A percentile compares a stretch with the other conserved stretches of the same genome.
These are phyloP conservation scores for Eucriotettix oculatus DNA, from an alignment of 2,888 invertebrate genomes.

Conservation along the genomic window DNA sequence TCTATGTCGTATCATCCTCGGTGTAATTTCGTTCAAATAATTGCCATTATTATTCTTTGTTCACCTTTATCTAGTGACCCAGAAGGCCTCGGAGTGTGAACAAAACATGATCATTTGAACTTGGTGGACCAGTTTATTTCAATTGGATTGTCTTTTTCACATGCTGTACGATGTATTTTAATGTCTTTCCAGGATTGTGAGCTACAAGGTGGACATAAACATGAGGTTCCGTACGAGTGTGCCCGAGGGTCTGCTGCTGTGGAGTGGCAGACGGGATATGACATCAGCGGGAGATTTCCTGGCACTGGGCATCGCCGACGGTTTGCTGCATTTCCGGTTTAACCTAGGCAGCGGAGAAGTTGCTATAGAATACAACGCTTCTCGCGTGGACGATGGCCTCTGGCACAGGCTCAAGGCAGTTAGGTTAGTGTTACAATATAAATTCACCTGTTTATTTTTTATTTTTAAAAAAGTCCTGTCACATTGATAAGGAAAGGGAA, in stretches of 20 bases:
- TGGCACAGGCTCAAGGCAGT: constrained; percentile 66
- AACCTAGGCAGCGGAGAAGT: constrained; percentile 80
- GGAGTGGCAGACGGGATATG: constrained; percentile 55
- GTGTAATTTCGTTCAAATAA: too few species aligned
- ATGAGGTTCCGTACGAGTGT: constrained; percentile 64
- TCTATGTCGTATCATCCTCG: too few species aligned
- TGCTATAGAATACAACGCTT: constrained; percentile 65
- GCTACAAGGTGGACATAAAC: constrained; percentile 75
- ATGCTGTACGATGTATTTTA: background rate
- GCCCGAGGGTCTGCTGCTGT: constrained; percentile 59
- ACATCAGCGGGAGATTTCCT: constrained; percentile 54
- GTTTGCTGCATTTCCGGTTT: constrained; percentile 57
- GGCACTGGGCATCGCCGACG: constrained; percentile 66
- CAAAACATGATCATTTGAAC: too few species aligned
- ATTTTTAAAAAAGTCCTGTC: too few species aligned
- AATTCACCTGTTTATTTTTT: too few species aligned
- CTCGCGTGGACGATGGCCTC: constrained; percentile 74
- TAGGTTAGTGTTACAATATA: constrained; percentile 43
- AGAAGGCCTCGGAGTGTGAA: too few species aligned
- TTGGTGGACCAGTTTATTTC: too few species aligned
- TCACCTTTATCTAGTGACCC: too few species aligned
- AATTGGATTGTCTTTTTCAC: too few species aligned
- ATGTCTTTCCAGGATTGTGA: constrained; percentile 43
- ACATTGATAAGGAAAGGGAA: too few species aligned
- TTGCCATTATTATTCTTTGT: too few species aligned